phyloP scores from a whole-genome alignment of 2,797 vertebrate genomes.

The Periparus ater region DNA sequence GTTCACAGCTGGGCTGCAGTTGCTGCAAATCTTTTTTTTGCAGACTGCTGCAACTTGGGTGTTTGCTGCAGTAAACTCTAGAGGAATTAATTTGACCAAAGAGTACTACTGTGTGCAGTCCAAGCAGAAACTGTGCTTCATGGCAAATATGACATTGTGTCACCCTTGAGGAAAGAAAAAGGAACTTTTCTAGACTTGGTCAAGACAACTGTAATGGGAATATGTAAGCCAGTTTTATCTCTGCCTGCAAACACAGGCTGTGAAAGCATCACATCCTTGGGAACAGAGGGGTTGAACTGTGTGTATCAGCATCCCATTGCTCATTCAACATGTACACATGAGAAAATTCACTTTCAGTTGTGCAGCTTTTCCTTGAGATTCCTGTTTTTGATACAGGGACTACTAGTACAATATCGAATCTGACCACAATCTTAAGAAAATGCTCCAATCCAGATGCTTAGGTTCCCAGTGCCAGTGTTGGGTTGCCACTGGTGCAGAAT shows the following conservation, averaged over 20 bases:
- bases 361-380: neutral
- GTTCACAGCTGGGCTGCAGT: neutral
- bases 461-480: neutral
- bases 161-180: neutral
- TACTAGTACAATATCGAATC: accelerated
- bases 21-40: neutral
- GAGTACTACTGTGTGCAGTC: neutral
- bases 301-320: neutral
- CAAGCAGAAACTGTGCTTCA: neutral
- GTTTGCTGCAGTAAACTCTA: neutral
- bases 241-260: neutral
- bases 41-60: neutral
- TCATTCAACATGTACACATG: accelerated
- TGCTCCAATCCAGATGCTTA: neutral
- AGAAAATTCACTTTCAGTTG: neutral
- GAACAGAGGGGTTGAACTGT: neutral
- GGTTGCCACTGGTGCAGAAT: neutral
- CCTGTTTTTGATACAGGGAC: neutral
- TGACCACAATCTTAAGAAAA: neutral
- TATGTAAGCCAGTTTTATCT: neutral
- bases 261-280: neutral
- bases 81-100: neutral
- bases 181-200: neutral
- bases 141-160: neutral
- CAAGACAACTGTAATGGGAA: neutral